Base-by-base conservation (phyloP, 2,113 vertebrate species). In the Xyliphius kryptos region DNA sequence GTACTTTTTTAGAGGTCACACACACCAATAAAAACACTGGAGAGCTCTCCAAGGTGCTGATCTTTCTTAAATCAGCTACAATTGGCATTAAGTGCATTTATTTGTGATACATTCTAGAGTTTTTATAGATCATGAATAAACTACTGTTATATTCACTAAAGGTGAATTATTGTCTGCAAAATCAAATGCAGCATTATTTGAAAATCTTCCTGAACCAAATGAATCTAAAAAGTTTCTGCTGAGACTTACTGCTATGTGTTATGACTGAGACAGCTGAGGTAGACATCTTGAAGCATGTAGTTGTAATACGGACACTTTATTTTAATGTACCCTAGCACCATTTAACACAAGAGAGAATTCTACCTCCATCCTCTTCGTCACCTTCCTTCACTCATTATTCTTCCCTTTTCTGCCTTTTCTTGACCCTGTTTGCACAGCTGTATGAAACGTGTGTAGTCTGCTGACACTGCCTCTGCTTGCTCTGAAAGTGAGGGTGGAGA, bases 41-140 rank as follows among this genome's bases (percentile, higher is more conserved):
- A 59, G 68, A 47, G 71, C 76, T 78, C 62, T 78, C 76, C 76
- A 78, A 69, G 76, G 76, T 78, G 71, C 76, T 78, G 71, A 78
- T 75, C 66, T 58, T 37, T 44, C 15, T 51, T 32, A 65, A n/a
- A 21, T 55, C 51, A 65, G 63, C 22, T 46, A 41, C 22, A 58
- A 58, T 38, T 44, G 6, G 13, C 11, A 58, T 51, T 49, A 58
- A 51, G 16, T 37, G 58, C 26, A n/a, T 50, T 41, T 19, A 40
- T 57, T n/a, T 43, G n/a, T 49, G 53, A n/a, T n/a, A n/a, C n/a
- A n/a, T n/a, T n/a, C n/a, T n/a, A n/a, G n/a, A n/a, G n/a, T n/a
- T n/a, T n/a, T n/a, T n/a, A n/a, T n/a, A n/a, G n/a, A n/a, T n/a
- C n/a, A n/a, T n/a, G n/a, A n/a, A n/a, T n/a, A n/a, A n/a, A n/a